Evolutionary conservation across 2,888 invertebrate species (phyloP), one percentile per base, ranked within the genome.

Genomic region (Shargacucullia verbasci): DNA sequence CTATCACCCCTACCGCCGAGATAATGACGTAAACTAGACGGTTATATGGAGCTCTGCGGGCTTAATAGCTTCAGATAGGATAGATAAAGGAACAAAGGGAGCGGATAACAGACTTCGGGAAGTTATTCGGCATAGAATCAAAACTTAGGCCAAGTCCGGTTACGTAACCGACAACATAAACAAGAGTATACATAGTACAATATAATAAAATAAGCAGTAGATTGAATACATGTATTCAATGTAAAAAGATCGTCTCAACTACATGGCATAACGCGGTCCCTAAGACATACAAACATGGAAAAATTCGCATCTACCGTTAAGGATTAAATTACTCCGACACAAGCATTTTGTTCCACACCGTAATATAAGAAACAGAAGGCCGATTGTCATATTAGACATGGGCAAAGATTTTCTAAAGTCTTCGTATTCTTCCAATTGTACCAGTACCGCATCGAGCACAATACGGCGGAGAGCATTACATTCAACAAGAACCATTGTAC

Each of bases 31-130:
- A 46, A 53, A 68, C 39, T 61, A 66, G 69, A 68, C 67, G 64
- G 71, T 75, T 73, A 80, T 78, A 78, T 79, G 78, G 64, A 70
- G 60, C 65, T 67, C 52, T 58, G 56, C 56, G 59, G 70, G 69
- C 67, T 61, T 72, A 73, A 74, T 77, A 69, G 72, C 76, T 60
- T 58, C 44, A 70, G 81, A 84, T 85, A 74, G 84, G 81, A 82
- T 80, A 83, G 78, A 75, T 73, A 76, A 72, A 62, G 66, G 67
- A 72, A 75, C 68, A 75, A 71, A 70, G 68, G 52, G 59, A 64
- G 59, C 52, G 67, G 66, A 60, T 76, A 59, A 60, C 55, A 56
- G 45, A 54, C 59, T 66, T 53, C 40, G 48, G 60, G 62, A 69
- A 70, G 70, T 71, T 49, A 63, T 64, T 47, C 49, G 27, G 25